Percentiles rank a stretch among this genome's conserved stretches.
phyloP scores from a whole-genome alignment of 2,797 vertebrate genomes.

The Ibycter americanus region DNA sequence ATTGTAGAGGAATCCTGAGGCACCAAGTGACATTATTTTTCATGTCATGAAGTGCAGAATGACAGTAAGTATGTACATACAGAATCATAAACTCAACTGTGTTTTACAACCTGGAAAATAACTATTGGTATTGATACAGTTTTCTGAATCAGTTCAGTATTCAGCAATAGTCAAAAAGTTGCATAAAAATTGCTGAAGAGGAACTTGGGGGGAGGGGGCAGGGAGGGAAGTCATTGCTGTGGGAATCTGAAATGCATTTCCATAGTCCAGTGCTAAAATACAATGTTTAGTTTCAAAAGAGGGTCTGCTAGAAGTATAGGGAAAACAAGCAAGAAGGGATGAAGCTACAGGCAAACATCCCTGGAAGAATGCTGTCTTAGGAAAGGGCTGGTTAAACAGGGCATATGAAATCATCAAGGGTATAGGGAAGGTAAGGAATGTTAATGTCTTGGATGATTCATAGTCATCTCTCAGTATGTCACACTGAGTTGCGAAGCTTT shows the following conservation, averaged over 20 bases:
- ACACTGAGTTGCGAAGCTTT: neutral
- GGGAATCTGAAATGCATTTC: neutral
- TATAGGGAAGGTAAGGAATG: neutral
- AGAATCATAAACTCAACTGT: neutral
- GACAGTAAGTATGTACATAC: neutral
- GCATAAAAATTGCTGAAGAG: neutral
- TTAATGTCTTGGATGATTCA: slow-evolving; percentile 17
- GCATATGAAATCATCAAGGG: neutral
- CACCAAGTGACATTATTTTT: neutral
- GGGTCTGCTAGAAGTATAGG: neutral
- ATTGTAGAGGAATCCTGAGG: neutral
- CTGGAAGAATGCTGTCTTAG: neutral
- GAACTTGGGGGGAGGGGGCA: neutral
- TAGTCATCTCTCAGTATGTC: neutral
- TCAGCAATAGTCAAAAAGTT: neutral
- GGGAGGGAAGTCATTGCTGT: neutral
- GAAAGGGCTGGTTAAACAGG: neutral
- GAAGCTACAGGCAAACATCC: neutral
- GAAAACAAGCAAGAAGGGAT: neutral
- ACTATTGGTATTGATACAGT: neutral
- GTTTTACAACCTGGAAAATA: neutral
- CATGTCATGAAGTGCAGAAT: neutral
- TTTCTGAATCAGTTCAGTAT: neutral
- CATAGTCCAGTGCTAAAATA: neutral
- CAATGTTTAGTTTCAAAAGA: neutral